phyloP scores from a whole-genome alignment of 2,113 vertebrate species.

The Bos javanicus region DNA sequence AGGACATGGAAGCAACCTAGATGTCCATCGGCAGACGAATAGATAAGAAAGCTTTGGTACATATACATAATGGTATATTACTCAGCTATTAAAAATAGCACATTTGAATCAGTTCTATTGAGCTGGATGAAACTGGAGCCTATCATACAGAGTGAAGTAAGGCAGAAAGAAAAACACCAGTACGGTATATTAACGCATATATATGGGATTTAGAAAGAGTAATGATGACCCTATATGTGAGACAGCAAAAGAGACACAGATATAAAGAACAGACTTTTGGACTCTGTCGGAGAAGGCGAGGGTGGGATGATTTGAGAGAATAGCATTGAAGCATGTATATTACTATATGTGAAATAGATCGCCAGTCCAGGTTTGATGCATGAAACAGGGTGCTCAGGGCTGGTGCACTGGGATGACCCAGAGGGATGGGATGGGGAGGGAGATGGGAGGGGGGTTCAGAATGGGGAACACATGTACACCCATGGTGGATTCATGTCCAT shows the following conservation, averaged over 20 bases:
- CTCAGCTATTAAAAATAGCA: background rate
- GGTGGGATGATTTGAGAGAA: background rate
- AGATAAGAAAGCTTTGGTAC: background rate
- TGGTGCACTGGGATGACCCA: background rate
- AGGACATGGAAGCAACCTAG: background rate
- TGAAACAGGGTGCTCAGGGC: background rate
- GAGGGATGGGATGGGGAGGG: background rate
- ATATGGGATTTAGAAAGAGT: background rate
- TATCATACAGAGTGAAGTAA: background rate
- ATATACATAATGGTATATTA: background rate
- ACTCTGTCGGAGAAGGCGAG: background rate
- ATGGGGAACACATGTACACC: background rate
- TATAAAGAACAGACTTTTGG: background rate
- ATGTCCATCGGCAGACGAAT: rapidly evolving
- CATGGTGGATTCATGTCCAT: background rate
- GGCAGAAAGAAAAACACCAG: background rate
- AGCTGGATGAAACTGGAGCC: background rate
- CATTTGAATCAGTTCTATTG: background rate
- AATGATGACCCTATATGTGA: background rate
- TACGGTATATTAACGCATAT: background rate
- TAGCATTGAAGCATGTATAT: background rate
- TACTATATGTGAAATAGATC: background rate
- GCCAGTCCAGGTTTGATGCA: background rate
- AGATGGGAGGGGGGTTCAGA: background rate
- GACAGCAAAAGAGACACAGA: background rate